Conservation (phyloP, 2,797 vertebrate genomes). For the Eulemur mongoz region DNA sequence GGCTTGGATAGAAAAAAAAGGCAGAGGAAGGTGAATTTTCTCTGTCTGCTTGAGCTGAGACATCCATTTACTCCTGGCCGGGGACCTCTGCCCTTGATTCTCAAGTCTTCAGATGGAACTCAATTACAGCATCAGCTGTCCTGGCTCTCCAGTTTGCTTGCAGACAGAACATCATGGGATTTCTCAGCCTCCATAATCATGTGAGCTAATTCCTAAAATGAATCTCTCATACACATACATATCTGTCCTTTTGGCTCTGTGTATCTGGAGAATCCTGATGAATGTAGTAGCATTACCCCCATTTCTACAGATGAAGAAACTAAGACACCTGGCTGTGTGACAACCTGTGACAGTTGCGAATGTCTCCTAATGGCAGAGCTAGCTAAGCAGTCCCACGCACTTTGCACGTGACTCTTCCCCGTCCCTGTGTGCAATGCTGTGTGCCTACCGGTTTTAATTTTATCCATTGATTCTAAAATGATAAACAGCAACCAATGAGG, state of each 20-base stretch:
- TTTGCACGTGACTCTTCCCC: rapidly evolving
- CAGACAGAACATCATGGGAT: background rate
- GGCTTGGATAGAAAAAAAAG: no score
- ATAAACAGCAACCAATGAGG: background rate
- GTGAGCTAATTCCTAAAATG: background rate
- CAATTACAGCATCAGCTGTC: background rate
- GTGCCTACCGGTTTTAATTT: background rate
- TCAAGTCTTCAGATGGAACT: background rate
- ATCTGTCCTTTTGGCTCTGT: background rate
- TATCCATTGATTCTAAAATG: background rate
- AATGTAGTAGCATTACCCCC: no score
- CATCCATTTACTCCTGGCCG: no score
- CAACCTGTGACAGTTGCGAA: rapidly evolving
- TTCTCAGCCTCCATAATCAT: background rate
- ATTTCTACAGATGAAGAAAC: background rate
- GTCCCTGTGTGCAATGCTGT: rapidly evolving
- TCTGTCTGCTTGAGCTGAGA: no score
- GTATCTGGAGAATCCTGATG: background rate
- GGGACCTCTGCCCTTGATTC: background rate
- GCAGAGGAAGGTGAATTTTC: background rate
- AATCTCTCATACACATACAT: rapidly evolving
- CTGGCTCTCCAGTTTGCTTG: background rate
- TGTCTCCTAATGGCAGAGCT: rapidly evolving
- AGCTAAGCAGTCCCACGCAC: rapidly evolving
- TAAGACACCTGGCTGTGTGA: rapidly evolving